These are phyloP conservation scores for Phenacoccus solenopsis DNA, from an alignment of 1,140 invertebrate species.

Conservation along the genomic window DNA sequence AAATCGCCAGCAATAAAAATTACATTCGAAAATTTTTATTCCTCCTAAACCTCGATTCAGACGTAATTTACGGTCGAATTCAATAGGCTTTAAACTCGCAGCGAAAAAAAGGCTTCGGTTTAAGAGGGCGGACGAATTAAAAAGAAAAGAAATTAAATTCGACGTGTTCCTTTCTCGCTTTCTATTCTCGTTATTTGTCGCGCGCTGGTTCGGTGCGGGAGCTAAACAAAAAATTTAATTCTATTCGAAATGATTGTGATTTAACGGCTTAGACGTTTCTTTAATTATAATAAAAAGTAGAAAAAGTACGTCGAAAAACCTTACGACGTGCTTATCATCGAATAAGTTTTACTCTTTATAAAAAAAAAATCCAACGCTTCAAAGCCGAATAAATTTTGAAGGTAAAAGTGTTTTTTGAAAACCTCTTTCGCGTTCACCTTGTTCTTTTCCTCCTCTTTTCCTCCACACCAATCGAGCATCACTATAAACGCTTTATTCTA, in stretches of 20 bases:
- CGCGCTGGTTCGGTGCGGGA: too few relatives aligned
- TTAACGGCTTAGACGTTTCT: not conserved
- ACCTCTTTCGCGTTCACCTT: not conserved
- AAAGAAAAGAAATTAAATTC: not conserved
- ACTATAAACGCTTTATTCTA: not conserved
- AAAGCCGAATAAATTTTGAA: not conserved
- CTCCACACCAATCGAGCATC: not conserved
- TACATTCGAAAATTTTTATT: not conserved
- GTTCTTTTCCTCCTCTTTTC: not conserved
- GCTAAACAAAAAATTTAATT: too few relatives aligned
- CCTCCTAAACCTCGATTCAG: too few relatives aligned
- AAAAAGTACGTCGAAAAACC: not conserved
- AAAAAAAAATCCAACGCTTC: not conserved
- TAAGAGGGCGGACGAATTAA: too few relatives aligned
- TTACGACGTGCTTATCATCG: not conserved
- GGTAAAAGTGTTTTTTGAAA: not conserved
- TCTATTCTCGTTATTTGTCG: too few relatives aligned
- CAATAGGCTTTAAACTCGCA: not conserved
- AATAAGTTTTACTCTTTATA: not conserved
- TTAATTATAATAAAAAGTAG: not conserved
- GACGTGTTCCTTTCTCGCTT: not conserved
- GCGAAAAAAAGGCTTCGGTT: not conserved
- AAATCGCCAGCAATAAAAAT: not conserved
- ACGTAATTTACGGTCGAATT: not conserved
- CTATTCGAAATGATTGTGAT: too few relatives aligned